These are phyloP conservation scores for Aphidius gifuensis DNA, from an alignment of 1,140 invertebrate genomes.

Conservation along the genomic window DNA sequence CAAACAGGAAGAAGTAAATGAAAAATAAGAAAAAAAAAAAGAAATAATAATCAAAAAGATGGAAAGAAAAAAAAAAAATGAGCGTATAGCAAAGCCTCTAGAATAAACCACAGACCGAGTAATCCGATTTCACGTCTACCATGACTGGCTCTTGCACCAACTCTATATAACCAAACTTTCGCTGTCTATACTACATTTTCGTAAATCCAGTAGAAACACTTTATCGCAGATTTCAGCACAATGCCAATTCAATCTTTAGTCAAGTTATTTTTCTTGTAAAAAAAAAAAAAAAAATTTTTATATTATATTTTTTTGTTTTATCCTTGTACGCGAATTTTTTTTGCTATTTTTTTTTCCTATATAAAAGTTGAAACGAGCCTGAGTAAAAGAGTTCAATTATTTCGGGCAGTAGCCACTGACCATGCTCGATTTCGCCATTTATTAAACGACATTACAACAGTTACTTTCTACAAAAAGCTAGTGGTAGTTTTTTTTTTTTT, in stretches of 20 bases:
- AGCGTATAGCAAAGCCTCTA: background rate
- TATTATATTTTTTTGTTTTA: background rate
- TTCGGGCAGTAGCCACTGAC: conserved; percentile 20
- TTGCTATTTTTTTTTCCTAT: background rate
- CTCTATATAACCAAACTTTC: background rate
- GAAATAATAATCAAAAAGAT: no score
- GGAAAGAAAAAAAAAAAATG: background rate
- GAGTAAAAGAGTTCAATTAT: conserved; percentile 27
- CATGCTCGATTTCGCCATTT: conserved; percentile 34
- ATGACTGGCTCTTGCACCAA: conserved; percentile 10
- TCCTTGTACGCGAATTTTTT: background rate
- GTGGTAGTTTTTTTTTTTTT: conserved; percentile 5
- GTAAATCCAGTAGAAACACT: conserved; percentile 13
- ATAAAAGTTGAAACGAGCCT: background rate
- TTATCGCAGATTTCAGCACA: conserved; percentile 7
- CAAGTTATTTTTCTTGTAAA: background rate
- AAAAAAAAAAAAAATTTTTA: no score
- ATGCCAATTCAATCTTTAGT: conserved; percentile 17
- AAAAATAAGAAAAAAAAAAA: no score
- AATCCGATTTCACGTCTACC: conserved; percentile 25
- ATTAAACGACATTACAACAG: conserved; percentile 19
- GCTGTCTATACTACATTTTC: conserved; percentile 7
- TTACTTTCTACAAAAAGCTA: conserved; percentile 14
- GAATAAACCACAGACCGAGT: conserved; percentile 23
- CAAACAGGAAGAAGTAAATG: no score